phyloP scores from a whole-genome alignment of 2,113 vertebrate genomes.

The Oncorhynchus clarkii region DNA sequence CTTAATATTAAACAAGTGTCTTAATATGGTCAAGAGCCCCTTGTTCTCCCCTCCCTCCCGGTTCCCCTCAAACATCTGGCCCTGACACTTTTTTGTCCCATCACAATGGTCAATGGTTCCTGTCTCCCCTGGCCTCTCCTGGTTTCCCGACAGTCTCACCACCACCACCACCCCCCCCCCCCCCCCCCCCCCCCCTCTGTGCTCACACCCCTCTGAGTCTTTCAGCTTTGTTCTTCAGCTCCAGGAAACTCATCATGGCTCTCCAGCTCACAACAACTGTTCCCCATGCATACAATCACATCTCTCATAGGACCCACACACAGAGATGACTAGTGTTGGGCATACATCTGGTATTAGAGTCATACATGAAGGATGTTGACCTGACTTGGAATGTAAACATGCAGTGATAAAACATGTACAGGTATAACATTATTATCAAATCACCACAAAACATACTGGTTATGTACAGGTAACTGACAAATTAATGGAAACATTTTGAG shows the following conservation, averaged over 20 bases:
- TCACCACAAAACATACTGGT: too few relatives aligned
- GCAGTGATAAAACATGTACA: too few relatives aligned
- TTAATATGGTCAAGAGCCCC: slow-evolving; percentile 56
- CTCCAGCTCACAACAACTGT: background rate
- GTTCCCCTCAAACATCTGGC: slow-evolving; percentile 37
- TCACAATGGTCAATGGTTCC: slow-evolving; percentile 5
- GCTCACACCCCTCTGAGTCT: background rate
- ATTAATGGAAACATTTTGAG: too few relatives aligned
- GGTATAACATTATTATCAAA: too few relatives aligned
- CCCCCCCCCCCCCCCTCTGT: too few relatives aligned
- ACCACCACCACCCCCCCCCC: too few relatives aligned
- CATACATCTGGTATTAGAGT: background rate
- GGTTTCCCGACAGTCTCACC: too few relatives aligned
- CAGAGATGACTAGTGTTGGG: background rate
- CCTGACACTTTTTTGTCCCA: slow-evolving; percentile 11
- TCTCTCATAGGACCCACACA: background rate
- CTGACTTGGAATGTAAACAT: too few relatives aligned
- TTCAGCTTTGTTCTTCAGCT: background rate
- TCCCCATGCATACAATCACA: background rate
- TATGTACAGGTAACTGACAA: too few relatives aligned
- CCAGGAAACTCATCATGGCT: background rate
- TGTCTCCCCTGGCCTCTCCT: too few relatives aligned
- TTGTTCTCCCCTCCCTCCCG: slow-evolving; percentile 13
- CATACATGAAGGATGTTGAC: too few relatives aligned
- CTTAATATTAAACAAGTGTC: slow-evolving; percentile 56